Evolutionary conservation across 1,140 invertebrate genomes (phyloP).

Genomic region (Cydia amplana): DNA sequence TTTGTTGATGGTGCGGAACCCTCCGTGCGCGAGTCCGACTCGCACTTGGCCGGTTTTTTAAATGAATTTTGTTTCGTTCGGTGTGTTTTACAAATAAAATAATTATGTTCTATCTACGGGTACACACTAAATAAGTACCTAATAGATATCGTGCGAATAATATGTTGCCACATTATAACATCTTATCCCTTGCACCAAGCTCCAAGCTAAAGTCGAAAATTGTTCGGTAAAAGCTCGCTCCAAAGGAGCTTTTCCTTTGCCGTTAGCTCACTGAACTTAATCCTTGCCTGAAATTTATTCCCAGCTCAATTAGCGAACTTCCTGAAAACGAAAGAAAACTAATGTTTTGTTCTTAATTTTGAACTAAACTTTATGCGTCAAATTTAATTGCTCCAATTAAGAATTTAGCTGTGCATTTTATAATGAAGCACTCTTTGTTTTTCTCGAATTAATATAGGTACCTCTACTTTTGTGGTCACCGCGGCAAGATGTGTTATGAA

Average conservation of each 20-base stretch:
- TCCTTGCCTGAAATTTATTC: conserved; percentile 31
- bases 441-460: background rate
- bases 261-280: conserved; percentile 20
- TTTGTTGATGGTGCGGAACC: no score
- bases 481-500: no score
- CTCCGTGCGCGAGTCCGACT: no score
- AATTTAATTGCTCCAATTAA: conserved; percentile 21
- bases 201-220: conserved; percentile 30
- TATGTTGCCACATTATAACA: background rate
- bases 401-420: background rate
- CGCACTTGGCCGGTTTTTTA: no score
- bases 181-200: conserved; percentile 17
- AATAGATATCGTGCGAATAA: no score
- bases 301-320: conserved; percentile 20
- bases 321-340: conserved; percentile 31
- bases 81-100: no score
- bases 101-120: no score
- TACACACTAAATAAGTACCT: no score
- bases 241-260: conserved; percentile 27
- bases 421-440: background rate
- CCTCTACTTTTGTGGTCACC: no score
- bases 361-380: conserved; percentile 12
- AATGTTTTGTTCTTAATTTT: conserved; percentile 31
- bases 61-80: no score
- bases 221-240: conserved; percentile 30